A percentile compares a stretch with the other conserved stretches of the same genome.
These are phyloP conservation scores for Andrena camellia DNA, from an alignment of 2,888 invertebrate species.

Conservation along the genomic window DNA sequence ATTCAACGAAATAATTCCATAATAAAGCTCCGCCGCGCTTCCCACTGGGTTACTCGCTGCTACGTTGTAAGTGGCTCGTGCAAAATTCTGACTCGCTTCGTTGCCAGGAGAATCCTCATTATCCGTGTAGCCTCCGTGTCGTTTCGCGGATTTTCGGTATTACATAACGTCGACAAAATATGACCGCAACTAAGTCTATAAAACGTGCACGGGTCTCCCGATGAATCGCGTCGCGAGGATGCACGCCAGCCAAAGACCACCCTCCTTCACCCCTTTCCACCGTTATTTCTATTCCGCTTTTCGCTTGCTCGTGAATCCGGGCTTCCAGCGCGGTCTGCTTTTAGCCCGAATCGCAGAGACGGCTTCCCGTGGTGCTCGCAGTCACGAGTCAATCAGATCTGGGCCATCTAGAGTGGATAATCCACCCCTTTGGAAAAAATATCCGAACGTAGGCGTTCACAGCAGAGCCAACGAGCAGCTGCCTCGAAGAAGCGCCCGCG, in stretches of 20 bases:
- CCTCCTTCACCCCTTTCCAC: slow-evolving; percentile 4
- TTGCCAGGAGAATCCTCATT: slow-evolving; percentile 51
- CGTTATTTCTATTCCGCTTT: slow-evolving; percentile 52
- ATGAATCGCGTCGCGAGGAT: slow-evolving; percentile 43
- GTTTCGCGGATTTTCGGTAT: slow-evolving; percentile 50
- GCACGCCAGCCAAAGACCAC: slow-evolving; percentile 36
- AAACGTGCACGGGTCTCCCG: slow-evolving; percentile 22
- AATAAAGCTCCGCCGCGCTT: slow-evolving; percentile 32
- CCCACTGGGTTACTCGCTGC: slow-evolving; percentile 33
- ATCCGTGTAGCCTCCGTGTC: slow-evolving; percentile 18
- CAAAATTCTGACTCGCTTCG: slow-evolving; percentile 38
- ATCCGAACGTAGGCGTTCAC: slow-evolving; percentile 6
- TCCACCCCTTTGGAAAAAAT: slow-evolving; percentile 1
- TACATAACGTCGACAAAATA: slow-evolving; percentile 47
- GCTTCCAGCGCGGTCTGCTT: background rate
- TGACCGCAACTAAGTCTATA: slow-evolving; percentile 7
- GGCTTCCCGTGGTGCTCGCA: background rate
- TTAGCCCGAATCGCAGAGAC: slow-evolving; percentile 4
- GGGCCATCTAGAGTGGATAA: background rate
- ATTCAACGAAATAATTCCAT: slow-evolving; percentile 57
- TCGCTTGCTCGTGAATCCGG: slow-evolving; percentile 7
- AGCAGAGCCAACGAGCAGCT: background rate
- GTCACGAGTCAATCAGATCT: slow-evolving; percentile 16
- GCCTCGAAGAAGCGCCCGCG: slow-evolving; percentile 3
- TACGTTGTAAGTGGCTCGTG: slow-evolving; percentile 28